Base-by-base conservation (phyloP, 1,140 invertebrate genomes). In the Meloidogyne hapla region DNA sequence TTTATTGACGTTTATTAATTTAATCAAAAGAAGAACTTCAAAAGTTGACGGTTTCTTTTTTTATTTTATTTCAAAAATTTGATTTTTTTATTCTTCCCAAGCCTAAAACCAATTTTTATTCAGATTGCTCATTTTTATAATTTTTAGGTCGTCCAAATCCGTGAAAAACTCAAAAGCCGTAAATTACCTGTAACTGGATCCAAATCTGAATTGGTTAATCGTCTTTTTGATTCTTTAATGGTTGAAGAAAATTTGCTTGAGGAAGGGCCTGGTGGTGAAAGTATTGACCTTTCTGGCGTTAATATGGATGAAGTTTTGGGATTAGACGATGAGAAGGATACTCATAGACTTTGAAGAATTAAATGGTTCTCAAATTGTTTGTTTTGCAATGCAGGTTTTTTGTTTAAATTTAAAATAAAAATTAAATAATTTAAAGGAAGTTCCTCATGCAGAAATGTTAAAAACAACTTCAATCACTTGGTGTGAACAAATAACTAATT, bases 21-120 rank as follows among this genome's bases (percentile, higher is more conserved):
- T 62, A 23, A 28, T 77, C 76, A 18, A 80, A 82, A n/a, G 79
- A 80, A 69, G 80, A 80, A 21, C 64, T 80, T 26, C 75, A 82
- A 28, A 80, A 80, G 33, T 69, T 80, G 48, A 80, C 79, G 65
- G 79, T 80, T 28, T 70, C 75, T 38, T 33, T 77, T 56, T 28
- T 6, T 33, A 13, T 77, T 38, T 10, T 28, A 48, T 12, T 28
- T 33, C 9, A 33, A 33, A 8, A 33, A 33, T 6, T 6, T 33
- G 4, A 33, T 8, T 33, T 33, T 33, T 33, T 33, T 6, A 33
- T 33, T 6, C 33, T 33, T 33, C 33, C n/a, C n/a, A n/a, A n/a
- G n/a, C n/a, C n/a, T n/a, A n/a, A n/a, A 33, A 33, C 33, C n/a
- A n/a, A 33, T 6, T 33, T 33, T 33, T 33, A 33, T 33, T 33